A percentile compares a stretch with the other conserved stretches of the same genome.
phyloP scores from a whole-genome alignment of 2,888 invertebrate species.

The Melanotus villosus region DNA sequence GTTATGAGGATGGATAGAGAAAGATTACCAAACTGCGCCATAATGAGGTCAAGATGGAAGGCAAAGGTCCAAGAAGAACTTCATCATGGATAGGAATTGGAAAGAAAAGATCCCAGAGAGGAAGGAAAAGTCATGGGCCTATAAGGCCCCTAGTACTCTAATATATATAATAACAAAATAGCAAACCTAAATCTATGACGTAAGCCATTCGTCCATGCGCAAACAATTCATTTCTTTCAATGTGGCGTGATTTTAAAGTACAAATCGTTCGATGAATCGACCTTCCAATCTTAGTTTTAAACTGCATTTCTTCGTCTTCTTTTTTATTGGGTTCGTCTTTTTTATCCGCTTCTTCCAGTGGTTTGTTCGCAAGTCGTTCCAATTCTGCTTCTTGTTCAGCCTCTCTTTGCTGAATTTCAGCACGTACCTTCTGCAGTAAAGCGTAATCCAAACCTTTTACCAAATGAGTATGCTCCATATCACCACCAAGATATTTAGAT shows the following conservation, averaged over 20 bases:
- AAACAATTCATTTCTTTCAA: constrained; percentile 91
- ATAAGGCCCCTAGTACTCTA: too few species aligned
- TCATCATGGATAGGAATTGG: too few species aligned
- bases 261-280: constrained; percentile 81
- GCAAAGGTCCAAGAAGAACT: too few species aligned
- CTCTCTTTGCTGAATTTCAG: constrained; percentile 88
- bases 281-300: constrained; percentile 85
- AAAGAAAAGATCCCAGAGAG: too few species aligned
- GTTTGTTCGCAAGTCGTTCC: constrained; percentile 79
- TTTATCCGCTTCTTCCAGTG: constrained; percentile 68
- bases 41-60: too few species aligned
- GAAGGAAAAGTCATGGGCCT: too few species aligned
- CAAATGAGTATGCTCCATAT: constrained; percentile 99
- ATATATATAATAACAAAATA: too few species aligned
- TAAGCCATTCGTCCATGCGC: constrained; percentile 98
- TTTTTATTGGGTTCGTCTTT: constrained; percentile 70
- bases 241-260: constrained; percentile 79
- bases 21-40: too few species aligned
- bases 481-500: constrained; percentile 99
- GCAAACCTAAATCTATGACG: constrained; percentile 85
- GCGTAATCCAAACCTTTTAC: constrained; percentile 94
- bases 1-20: too few species aligned
- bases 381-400: constrained; percentile 87
- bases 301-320: constrained; percentile 83
- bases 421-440: constrained; percentile 91